Percentiles rank a stretch among this genome's conserved stretches.
Evolutionary conservation across 2,888 invertebrate genomes (phyloP).

Genomic region (Tortricodes alternella): DNA sequence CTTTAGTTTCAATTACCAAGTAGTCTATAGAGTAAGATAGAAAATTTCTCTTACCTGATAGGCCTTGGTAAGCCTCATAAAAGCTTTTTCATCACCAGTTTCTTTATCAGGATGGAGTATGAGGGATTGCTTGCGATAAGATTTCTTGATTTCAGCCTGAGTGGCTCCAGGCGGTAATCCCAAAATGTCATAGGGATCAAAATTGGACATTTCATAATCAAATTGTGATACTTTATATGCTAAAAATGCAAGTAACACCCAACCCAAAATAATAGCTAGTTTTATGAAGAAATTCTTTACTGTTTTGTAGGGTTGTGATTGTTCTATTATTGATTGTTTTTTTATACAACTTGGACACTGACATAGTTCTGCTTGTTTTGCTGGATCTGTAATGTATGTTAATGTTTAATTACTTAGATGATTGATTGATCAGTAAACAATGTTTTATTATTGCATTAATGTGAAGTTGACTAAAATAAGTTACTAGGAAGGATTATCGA

Average conservation of each 20-base stretch:
- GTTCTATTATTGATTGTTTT: conserved; percentile 91
- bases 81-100: conserved; percentile 97
- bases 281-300: conserved; percentile 92
- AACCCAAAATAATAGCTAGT: conserved; percentile 89
- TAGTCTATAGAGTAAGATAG: no score
- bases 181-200: conserved; percentile 98
- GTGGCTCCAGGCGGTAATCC: conserved; percentile 94
- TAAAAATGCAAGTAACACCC: conserved; percentile 90
- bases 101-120: conserved; percentile 99
- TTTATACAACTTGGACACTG: conserved; percentile 94
- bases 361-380: conserved; percentile 90
- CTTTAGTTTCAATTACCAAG: no score
- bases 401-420: no score
- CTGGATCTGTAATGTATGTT: conserved; percentile 90
- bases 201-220: conserved; percentile 99
- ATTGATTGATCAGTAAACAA: no score
- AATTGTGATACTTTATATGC: conserved; percentile 97
- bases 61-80: conserved; percentile 98
- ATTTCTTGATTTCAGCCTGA: conserved; percentile 95
- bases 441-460: no score
- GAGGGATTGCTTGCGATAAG: conserved; percentile 96
- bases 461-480: no score
- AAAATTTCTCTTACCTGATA: conserved; percentile 86
- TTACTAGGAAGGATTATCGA: no score
- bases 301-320: conserved; percentile 94